Percentiles rank a stretch among this genome's conserved stretches.
These are phyloP conservation scores for Struthio camelus DNA, from an alignment of 2,113 vertebrate species.

Conservation along the genomic window DNA sequence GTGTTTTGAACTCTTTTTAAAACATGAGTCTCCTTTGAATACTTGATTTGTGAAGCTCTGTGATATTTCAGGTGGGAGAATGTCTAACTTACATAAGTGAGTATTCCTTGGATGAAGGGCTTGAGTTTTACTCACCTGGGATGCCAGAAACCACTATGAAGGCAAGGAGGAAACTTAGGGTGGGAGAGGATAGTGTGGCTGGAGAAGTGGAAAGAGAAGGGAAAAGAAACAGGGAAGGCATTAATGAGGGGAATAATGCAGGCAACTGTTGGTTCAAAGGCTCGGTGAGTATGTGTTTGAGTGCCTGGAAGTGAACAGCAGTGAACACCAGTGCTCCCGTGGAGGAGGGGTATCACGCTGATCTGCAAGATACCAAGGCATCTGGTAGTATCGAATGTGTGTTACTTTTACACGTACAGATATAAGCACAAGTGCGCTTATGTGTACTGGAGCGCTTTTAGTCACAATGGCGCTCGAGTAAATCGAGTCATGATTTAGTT, in stretches of 20 bases:
- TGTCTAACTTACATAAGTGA: not conserved
- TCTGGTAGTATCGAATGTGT: not conserved
- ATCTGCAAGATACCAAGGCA: accelerated
- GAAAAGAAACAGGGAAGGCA: not conserved
- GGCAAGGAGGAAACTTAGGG: not conserved
- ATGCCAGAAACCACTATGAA: not conserved
- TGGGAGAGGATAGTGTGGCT: not conserved
- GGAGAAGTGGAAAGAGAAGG: not conserved
- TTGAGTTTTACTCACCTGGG: not conserved
- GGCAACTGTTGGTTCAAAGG: not conserved
- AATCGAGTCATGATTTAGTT: not conserved
- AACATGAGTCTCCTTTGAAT: not conserved
- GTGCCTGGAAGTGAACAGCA: not conserved
- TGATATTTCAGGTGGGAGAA: not conserved
- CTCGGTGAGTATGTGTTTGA: not conserved
- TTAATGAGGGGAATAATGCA: not conserved
- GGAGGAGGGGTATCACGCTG: not conserved
- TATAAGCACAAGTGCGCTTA: not conserved
- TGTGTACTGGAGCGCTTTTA: not conserved
- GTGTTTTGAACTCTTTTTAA: not conserved
- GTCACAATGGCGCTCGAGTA: not conserved
- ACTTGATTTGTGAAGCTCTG: not conserved
- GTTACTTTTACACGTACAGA: accelerated
- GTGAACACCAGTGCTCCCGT: not conserved
- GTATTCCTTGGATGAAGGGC: not conserved